These are phyloP conservation scores for Siniperca chuatsi DNA, from an alignment of 2,113 vertebrate genomes.

Conservation along the genomic window DNA sequence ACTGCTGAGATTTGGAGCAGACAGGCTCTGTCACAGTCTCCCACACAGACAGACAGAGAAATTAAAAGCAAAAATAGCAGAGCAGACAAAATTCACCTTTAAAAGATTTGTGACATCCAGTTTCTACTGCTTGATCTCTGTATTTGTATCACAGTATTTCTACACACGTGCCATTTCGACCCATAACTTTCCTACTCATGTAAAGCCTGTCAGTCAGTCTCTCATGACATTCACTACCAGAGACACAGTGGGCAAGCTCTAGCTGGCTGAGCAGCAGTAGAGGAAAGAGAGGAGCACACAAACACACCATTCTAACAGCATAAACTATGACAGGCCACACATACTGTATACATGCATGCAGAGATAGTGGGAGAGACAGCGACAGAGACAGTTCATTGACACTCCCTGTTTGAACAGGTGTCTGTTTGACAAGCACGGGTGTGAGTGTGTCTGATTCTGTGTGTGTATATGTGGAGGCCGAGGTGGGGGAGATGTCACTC, in stretches of 20 bases:
- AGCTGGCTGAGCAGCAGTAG: conserved; percentile 29
- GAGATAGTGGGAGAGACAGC: conserved; percentile 15
- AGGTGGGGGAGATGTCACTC: conserved; percentile 56
- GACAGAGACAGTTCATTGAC: conserved; percentile 73
- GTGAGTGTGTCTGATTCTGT: conserved; percentile 17
- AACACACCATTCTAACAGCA: conserved; percentile 21
- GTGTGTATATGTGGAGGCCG: conserved; percentile 24
- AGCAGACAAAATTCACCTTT: not conserved
- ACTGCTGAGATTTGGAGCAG: conserved; percentile 59
- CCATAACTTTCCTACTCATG: conserved; percentile 14
- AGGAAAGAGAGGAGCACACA: conserved; percentile 38
- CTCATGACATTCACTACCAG: conserved; percentile 36
- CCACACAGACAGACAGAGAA: not conserved
- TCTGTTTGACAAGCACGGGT: conserved; percentile 62
- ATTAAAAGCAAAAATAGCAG: not conserved
- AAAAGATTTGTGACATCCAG: not conserved
- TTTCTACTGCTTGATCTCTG: not conserved
- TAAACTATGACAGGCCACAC: conserved; percentile 50
- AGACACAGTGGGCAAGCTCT: conserved; percentile 46
- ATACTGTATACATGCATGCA: conserved; percentile 47
- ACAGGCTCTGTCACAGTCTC: conserved; percentile 26
- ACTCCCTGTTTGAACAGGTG: conserved; percentile 85
- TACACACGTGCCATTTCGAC: not conserved
- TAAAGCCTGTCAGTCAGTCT: conserved; percentile 35
- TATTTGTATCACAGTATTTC: not conserved